Percentiles rank a stretch among this genome's conserved stretches.
phyloP scores from a whole-genome alignment of 1,140 invertebrate genomes.

The Sinonovacula constricta region DNA sequence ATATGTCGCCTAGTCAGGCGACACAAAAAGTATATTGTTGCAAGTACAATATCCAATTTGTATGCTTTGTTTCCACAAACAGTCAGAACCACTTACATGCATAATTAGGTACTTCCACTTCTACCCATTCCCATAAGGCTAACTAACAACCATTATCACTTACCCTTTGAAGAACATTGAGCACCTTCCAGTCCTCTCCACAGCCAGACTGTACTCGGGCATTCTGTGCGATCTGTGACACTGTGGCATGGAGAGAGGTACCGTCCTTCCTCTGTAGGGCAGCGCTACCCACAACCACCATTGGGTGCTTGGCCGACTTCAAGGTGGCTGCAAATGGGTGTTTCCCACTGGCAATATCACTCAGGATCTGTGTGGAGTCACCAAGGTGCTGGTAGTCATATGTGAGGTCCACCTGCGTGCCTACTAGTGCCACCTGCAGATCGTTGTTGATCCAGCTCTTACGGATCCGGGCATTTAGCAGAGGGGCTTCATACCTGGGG shows the following conservation, averaged over 20 bases:
- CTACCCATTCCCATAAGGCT: background rate
- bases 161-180: constrained; percentile 95
- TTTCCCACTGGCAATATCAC: constrained; percentile 86
- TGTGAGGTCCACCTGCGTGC: constrained; percentile 92
- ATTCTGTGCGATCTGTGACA: constrained; percentile 66
- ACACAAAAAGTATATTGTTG: no score
- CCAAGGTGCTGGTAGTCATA: constrained; percentile 96
- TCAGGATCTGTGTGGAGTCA: constrained; percentile 85
- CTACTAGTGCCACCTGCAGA: constrained; percentile 86
- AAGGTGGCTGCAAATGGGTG: constrained; percentile 88
- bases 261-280: constrained; percentile 90
- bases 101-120: no score
- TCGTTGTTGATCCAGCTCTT: constrained; percentile 84
- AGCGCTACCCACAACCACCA: constrained; percentile 94
- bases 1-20: no score
- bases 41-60: no score
- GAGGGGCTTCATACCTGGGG: constrained; percentile 97
- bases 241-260: constrained; percentile 79
- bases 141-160: constrained; percentile 76
- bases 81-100: no score
- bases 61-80: no score
- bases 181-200: constrained; percentile 85
- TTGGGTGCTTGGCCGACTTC: constrained; percentile 89
- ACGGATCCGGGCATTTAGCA: constrained; percentile 96
- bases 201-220: constrained; percentile 56